Base-by-base conservation (phyloP, 1,140 invertebrate species). In the Grapholita molesta region DNA sequence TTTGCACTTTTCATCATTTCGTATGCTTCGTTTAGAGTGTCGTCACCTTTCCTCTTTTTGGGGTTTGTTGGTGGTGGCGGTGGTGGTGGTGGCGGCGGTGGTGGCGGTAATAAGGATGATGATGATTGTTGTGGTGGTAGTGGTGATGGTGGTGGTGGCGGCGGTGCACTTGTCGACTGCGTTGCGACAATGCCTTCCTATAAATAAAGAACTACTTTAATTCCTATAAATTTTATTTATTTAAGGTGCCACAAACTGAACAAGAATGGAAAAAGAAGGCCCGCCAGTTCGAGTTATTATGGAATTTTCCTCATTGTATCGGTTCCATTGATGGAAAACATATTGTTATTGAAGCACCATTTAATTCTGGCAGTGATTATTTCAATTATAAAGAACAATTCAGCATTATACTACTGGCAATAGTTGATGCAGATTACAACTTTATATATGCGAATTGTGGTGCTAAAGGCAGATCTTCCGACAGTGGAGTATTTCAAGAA, bases 381-480 rank as follows among this genome's bases (percentile, higher is more conserved):
- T 69, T 42, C 28, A 81, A 81, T 64, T 81, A 79, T 70, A 82
- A 80, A 72, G 57, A 76, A 42, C 73, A 78, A 30, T 71, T 76
- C 64, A 77, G 74, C 30, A 68, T 79, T 48, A 68, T 78, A 25
- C 68, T 79, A 15, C 61, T 81, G 33, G 80, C 76, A 53, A 70
- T 83, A 38, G 77, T 69, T n/a, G 80, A 81, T 77, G 80, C 74
- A 42, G 35, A 78, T 66, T 83, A 84, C 64, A 74, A 78, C 23
- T 80, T 80, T 75, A 71, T 72, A 18, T 67, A 72, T 28, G 71
- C 28, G 30, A 69, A 72, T 23, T 67, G 33, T 53, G 71, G 68
- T 42, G 71, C 67, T 30, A 72, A 76, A 64, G 71, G 71, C 9
- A 65, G 25, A 69, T 70, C 68, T 8, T 73, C 71, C 30, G 71